Evolutionary conservation across 2,797 vertebrate genomes (phyloP).

Genomic region (Chelon labrosus): DNA sequence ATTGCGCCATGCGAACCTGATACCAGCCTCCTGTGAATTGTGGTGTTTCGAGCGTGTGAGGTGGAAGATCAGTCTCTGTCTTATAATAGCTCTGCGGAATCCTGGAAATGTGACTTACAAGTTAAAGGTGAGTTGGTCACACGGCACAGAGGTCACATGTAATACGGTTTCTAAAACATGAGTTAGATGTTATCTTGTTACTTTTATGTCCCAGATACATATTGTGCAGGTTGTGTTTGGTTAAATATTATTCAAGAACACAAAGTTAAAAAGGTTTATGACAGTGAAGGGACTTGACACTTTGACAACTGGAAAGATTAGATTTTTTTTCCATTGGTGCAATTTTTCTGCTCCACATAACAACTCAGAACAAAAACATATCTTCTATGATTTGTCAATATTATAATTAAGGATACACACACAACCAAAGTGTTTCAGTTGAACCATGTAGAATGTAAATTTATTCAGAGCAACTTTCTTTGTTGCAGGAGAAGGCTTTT

Average conservation of each 20-base stretch:
- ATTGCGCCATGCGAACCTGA: slow-evolving; percentile 8
- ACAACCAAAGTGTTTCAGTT: not conserved
- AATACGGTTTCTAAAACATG: not conserved
- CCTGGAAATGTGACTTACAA: slow-evolving; percentile 32
- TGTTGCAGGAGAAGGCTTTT: slow-evolving; percentile 8
- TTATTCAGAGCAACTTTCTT: not conserved
- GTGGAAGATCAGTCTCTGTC: slow-evolving; percentile 14
- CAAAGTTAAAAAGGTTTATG: not conserved
- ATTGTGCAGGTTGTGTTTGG: slow-evolving; percentile 1
- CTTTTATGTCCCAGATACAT: not conserved
- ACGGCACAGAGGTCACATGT: not conserved
- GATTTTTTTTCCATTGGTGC: too few relatives aligned
- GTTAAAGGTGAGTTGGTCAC: slow-evolving; percentile 46
- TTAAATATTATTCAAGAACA: slow-evolving; percentile 21
- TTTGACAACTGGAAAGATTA: slow-evolving; percentile 14
- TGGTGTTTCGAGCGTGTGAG: slow-evolving; percentile 11
- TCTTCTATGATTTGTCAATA: not conserved
- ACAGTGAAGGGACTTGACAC: not conserved
- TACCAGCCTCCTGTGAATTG: slow-evolving; percentile 9
- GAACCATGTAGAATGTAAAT: slow-evolving; percentile 8
- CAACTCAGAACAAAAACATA: not conserved
- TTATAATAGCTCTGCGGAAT: slow-evolving; percentile 63
- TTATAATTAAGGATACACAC: not conserved
- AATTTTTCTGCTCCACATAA: too few relatives aligned
- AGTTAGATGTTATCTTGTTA: slow-evolving; percentile 12